Base-by-base conservation (phyloP, 2,888 invertebrate genomes). In the Lithophane ornitopus region DNA sequence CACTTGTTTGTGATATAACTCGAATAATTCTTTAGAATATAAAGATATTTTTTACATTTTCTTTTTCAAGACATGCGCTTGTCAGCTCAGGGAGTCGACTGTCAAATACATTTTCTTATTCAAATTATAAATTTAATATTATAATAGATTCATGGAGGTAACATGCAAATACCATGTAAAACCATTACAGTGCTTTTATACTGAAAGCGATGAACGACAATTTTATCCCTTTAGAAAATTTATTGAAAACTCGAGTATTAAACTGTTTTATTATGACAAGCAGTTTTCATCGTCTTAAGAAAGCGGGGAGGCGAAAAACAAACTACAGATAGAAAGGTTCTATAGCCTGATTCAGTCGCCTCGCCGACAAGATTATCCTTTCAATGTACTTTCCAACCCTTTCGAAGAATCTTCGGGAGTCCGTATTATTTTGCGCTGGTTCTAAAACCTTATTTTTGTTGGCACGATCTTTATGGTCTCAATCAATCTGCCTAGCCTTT, bases 301-400 rank as follows among this genome's bases (percentile, higher is more conserved):
- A 74, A 74, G 49, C 22, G n/a, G 9, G n/a, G 16, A 41, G 4
- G 61, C 11, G 46, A 67, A 63, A 62, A 63, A 62, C 74, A 54
- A 78, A 62, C 74, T 56, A 26, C 14, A 26, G 14, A 74, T 67
- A 69, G 8, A 74, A 44, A 52, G 46, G 52, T 78, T 62, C 16
- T 67, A 73, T 56, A 67, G 61, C 44, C 56, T 34, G 22, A 67
- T 62, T 74, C 54, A 44, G 22, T 62, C 54, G 54, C 56, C 34
- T 34, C 41, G 46, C 49, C 22, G 52, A 78, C 74, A 78, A 67
- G 78, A 78, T 78, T 78, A 78, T 78, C 73, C 74, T 78, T 78
- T 78, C 73, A 78, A 78, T 78, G 66, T 78, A 65, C 44, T 67
- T 62, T 44, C 39, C 44, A 54, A 80, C 69, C 80, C 61, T 80